phyloP scores from a whole-genome alignment of 2,797 vertebrate genomes.

The Etheostoma perlongum region DNA sequence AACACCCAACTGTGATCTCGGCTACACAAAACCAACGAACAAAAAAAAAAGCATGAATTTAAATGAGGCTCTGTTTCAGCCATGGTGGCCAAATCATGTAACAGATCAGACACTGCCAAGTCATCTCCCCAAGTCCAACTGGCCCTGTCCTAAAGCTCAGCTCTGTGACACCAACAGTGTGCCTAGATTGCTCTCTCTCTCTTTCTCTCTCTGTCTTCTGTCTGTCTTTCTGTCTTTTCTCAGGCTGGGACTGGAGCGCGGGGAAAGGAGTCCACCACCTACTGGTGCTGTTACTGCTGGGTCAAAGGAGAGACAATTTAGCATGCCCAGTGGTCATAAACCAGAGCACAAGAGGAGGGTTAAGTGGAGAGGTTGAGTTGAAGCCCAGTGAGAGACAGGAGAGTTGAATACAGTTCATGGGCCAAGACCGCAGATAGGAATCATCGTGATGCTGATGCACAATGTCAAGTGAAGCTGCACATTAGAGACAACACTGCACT shows the following conservation, averaged over 20 bases:
- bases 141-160: constrained; percentile 62
- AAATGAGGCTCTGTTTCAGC: constrained; percentile 68
- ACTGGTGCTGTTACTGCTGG: constrained; percentile 45
- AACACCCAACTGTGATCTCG: background rate
- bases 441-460: constrained; percentile 31
- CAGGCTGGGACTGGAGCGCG: constrained; percentile 34
- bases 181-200: constrained; percentile 43
- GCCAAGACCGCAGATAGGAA: constrained; percentile 2
- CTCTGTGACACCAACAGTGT: constrained; percentile 65
- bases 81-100: constrained; percentile 67
- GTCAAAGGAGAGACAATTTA: constrained; percentile 45
- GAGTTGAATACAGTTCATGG: constrained; percentile 46
- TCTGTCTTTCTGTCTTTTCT: constrained; percentile 44
- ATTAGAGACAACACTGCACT: constrained; percentile 7
- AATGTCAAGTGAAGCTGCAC: constrained; percentile 22
- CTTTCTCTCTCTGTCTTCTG: background rate
- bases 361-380: constrained; percentile 63
- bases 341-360: constrained; percentile 46
- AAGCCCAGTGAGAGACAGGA: constrained; percentile 31
- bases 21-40: too few relatives aligned
- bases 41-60: constrained; percentile 58
- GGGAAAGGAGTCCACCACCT: constrained; percentile 48
- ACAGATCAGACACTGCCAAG: constrained; percentile 71
- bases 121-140: constrained; percentile 68
- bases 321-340: constrained; percentile 44